Conservation (phyloP, 2,888 invertebrate genomes). For the Cryptosula pallasiana region DNA sequence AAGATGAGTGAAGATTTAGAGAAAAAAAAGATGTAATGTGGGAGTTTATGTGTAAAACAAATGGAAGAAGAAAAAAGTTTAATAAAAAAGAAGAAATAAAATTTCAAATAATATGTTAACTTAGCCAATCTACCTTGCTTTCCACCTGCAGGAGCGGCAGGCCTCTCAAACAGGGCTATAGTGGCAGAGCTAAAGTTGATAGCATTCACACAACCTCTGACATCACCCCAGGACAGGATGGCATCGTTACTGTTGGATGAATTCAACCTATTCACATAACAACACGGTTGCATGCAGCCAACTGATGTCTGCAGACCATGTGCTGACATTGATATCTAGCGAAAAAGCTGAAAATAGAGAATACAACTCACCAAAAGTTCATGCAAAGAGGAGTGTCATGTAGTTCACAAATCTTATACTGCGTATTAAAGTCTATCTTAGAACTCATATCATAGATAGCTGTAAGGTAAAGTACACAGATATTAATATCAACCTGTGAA, state of each 20-base stretch:
- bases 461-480: too few species aligned
- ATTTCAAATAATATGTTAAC: background rate
- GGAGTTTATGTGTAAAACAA: too few species aligned
- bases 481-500: too few species aligned
- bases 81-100: too few species aligned
- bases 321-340: too few species aligned
- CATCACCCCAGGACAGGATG: constrained; percentile 51
- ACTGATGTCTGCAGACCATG: too few species aligned
- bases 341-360: too few species aligned
- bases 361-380: constrained; percentile 52
- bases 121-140: constrained; percentile 44
- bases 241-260: constrained; percentile 50
- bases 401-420: constrained; percentile 50
- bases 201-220: constrained; percentile 48
- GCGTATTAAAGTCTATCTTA: constrained; percentile 51
- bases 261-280: too few species aligned
- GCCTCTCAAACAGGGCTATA: constrained; percentile 52
- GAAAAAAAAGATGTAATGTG: too few species aligned
- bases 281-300: too few species aligned
- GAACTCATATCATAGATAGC: constrained; percentile 52
- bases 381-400: constrained; percentile 46
- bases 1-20: too few species aligned
- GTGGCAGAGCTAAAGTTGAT: constrained; percentile 50
- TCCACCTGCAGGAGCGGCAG: constrained; percentile 49
- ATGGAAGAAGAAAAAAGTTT: too few species aligned